phyloP scores from a whole-genome alignment of 2,113 vertebrate genomes.

The Corydoras maculifer region DNA sequence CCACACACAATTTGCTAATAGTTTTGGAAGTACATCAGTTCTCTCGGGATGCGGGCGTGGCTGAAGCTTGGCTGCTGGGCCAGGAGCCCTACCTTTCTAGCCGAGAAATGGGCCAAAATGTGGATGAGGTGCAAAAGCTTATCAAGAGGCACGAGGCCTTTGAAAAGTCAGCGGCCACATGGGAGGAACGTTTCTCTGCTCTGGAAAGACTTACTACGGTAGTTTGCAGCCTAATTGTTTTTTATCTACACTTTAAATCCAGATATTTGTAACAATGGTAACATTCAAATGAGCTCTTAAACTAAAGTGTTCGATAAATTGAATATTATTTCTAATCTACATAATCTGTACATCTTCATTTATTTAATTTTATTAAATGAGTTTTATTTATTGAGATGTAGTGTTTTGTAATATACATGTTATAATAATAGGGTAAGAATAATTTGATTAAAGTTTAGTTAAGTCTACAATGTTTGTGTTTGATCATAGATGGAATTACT shows the following conservation, averaged over 20 bases:
- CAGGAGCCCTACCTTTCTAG: constrained; percentile 93
- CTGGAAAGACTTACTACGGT: constrained; percentile 92
- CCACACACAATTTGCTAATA: constrained; percentile 41
- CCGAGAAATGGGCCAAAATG: constrained; percentile 86
- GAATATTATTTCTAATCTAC: no score
- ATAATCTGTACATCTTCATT: no score
- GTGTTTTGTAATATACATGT: neutral
- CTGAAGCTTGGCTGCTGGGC: constrained; percentile 91
- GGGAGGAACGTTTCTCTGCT: constrained; percentile 92
- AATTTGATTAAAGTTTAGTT: no score
- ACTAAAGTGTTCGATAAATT: no score
- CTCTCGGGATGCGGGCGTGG: constrained; percentile 88
- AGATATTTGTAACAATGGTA: no score
- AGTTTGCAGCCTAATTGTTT: constrained; percentile 2
- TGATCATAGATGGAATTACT: constrained; percentile 80
- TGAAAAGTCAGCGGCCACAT: constrained; percentile 93
- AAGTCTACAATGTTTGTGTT: neutral
- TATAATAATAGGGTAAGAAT: no score
- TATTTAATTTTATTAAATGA: constrained; percentile 28
- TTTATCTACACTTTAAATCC: no score
- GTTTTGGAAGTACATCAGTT: constrained; percentile 98
- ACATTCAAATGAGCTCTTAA: no score
- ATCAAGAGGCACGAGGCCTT: constrained; percentile 96
- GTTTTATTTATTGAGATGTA: neutral
- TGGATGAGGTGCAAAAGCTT: constrained; percentile 92